A percentile compares a stretch with the other conserved stretches of the same genome.
Evolutionary conservation across 2,888 invertebrate species (phyloP).

Genomic region (Caenorhabditis macrosperma): DNA sequence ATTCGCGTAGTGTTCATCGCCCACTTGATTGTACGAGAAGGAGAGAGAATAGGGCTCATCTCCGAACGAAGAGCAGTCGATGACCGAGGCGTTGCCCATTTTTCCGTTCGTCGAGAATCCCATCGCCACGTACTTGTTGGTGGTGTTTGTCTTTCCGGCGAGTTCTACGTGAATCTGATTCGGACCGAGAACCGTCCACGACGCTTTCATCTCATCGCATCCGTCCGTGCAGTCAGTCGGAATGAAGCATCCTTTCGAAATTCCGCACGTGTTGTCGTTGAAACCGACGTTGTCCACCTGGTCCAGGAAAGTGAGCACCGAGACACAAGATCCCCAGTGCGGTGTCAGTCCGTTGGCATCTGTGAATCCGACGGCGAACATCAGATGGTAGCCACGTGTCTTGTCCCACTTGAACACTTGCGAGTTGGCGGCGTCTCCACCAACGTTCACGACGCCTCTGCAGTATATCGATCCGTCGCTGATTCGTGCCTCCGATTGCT

Average conservation of each 20-base stretch:
- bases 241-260: conserved; percentile 38
- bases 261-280: conserved; percentile 36
- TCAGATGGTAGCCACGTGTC: conserved; percentile 26
- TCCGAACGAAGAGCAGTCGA: conserved; percentile 51
- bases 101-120: conserved; percentile 51
- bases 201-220: conserved; percentile 35
- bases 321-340: conserved; percentile 41
- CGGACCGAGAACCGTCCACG: conserved; percentile 18
- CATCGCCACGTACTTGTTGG: conserved; percentile 43
- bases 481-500: conserved; percentile 22
- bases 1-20: conserved; percentile 11
- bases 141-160: conserved; percentile 13
- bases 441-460: conserved; percentile 50
- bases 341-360: conserved; percentile 14
- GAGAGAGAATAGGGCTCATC: conserved; percentile 10
- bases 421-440: conserved; percentile 16
- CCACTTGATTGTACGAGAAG: conserved; percentile 37
- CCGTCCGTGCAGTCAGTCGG: conserved; percentile 37
- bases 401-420: conserved; percentile 47
- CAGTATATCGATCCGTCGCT: conserved; percentile 55
- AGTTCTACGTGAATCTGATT: conserved; percentile 43
- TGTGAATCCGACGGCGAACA: conserved; percentile 48
- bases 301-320: conserved; percentile 25
- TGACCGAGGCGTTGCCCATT: conserved; percentile 52
- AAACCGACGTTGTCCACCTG: conserved; percentile 29